These are phyloP conservation scores for Syrista parreyssii DNA, from an alignment of 2,888 invertebrate genomes.

Conservation along the genomic window DNA sequence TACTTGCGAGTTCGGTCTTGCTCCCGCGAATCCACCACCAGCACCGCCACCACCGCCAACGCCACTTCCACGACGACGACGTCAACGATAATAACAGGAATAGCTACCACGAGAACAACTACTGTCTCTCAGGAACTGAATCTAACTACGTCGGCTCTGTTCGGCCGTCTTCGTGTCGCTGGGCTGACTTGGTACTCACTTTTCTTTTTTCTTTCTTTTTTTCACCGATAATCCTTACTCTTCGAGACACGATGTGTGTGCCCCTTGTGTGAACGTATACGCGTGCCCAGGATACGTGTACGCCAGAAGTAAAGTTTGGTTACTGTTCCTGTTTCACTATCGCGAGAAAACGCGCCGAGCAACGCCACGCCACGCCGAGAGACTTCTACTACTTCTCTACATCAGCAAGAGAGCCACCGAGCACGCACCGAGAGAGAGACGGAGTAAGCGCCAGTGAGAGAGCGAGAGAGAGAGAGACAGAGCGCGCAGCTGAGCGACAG, in stretches of 20 bases:
- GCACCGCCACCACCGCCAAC: background rate
- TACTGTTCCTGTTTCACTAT: background rate
- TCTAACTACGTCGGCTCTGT: background rate
- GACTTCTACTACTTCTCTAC: background rate
- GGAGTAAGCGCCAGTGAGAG: constrained; percentile 31
- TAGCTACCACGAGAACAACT: background rate
- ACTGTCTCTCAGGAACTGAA: background rate
- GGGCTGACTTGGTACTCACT: background rate
- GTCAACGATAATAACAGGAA: background rate
- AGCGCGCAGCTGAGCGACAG: constrained; percentile 16
- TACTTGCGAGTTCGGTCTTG: constrained; percentile 63
- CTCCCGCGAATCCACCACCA: constrained; percentile 22
- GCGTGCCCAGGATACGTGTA: background rate
- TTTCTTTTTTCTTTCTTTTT: background rate
- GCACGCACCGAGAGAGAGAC: constrained; percentile 23
- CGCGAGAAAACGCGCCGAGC: background rate
- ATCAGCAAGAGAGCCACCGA: constrained; percentile 21
- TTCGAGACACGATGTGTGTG: background rate
- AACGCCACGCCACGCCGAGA: background rate
- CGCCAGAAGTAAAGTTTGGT: background rate
- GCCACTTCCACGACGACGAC: background rate
- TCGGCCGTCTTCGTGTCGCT: background rate
- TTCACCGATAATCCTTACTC: background rate
- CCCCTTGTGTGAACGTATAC: background rate
- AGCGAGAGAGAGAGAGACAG: constrained; percentile 32